Conservation (phyloP, 2,113 vertebrate species). For the Callocephalon fimbriatum region DNA sequence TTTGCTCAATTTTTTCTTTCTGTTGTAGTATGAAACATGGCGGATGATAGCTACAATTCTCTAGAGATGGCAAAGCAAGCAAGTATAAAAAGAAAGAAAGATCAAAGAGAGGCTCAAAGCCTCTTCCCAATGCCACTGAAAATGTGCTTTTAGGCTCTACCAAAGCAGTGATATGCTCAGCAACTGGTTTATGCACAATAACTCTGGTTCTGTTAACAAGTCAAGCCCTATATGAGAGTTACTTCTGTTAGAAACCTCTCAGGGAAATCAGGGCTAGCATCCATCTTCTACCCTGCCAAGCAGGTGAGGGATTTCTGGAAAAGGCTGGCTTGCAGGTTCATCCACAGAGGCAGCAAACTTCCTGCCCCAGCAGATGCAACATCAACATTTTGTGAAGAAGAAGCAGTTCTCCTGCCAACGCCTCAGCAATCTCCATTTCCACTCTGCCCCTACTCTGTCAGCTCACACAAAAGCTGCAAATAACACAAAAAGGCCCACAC, state of each 20-base stretch:
- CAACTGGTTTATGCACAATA: not conserved
- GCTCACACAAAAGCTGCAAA: not conserved
- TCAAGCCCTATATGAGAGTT: not conserved
- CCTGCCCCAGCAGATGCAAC: rapidly evolving
- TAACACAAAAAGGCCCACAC: not conserved
- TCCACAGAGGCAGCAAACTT: not conserved
- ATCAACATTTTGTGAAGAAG: not conserved
- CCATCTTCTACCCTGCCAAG: not conserved
- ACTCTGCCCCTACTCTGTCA: not conserved
- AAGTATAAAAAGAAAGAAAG: not conserved
- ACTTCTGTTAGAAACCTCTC: not conserved
- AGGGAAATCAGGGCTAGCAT: not conserved
- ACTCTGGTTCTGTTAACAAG: not conserved
- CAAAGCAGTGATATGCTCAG: not conserved
- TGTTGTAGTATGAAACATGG: not conserved
- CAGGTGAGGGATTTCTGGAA: rapidly evolving
- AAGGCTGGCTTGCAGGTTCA: rapidly evolving
- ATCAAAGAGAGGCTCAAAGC: not conserved
- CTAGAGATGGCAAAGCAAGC: not conserved
- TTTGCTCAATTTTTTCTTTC: not conserved
- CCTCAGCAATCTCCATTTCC: not conserved
- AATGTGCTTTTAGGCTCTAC: not conserved
- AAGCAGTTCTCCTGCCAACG: not conserved
- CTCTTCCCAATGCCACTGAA: not conserved
- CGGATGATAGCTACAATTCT: not conserved